Conservation (phyloP, 2,888 invertebrate genomes). For the Lasioglossum oenotherae region DNA sequence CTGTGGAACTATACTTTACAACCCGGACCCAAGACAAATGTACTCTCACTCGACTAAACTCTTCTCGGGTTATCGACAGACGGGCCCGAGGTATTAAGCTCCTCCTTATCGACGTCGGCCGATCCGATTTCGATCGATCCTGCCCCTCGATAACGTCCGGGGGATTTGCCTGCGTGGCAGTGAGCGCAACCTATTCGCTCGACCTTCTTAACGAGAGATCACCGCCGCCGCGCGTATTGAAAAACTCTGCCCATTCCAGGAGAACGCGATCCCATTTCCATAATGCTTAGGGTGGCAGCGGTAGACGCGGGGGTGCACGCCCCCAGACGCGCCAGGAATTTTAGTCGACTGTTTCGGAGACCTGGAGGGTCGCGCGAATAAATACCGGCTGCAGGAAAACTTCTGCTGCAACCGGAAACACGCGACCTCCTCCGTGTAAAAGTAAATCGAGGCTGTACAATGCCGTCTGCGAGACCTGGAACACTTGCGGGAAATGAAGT, state of each 20-base stretch:
- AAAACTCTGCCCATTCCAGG: constrained; percentile 29
- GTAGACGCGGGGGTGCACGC: constrained; percentile 6
- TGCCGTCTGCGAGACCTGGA: background rate
- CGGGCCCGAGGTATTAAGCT: constrained; percentile 62
- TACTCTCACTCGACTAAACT: constrained; percentile 71
- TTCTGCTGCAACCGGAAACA: background rate
- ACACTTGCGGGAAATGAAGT: background rate
- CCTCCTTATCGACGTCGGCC: constrained; percentile 64
- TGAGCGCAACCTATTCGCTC: constrained; percentile 44
- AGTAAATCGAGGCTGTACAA: background rate
- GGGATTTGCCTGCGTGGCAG: constrained; percentile 27
- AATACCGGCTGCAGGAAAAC: constrained; percentile 4
- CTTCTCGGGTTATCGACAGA: constrained; percentile 63
- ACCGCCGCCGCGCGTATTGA: constrained; percentile 38
- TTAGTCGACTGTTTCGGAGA: constrained; percentile 5
- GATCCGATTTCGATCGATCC: constrained; percentile 69
- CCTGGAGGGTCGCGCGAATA: constrained; percentile 1
- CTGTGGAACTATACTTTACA: constrained; percentile 57
- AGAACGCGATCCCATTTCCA: constrained; percentile 49
- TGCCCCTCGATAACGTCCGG: constrained; percentile 50
- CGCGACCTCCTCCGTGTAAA: background rate
- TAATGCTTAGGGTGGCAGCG: constrained; percentile 34
- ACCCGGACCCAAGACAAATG: constrained; percentile 72
- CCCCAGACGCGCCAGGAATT: constrained; percentile 28
- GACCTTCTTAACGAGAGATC: constrained; percentile 42